Base-by-base conservation (phyloP, 2,888 invertebrate genomes). In the Coelogynopora nodosa region DNA sequence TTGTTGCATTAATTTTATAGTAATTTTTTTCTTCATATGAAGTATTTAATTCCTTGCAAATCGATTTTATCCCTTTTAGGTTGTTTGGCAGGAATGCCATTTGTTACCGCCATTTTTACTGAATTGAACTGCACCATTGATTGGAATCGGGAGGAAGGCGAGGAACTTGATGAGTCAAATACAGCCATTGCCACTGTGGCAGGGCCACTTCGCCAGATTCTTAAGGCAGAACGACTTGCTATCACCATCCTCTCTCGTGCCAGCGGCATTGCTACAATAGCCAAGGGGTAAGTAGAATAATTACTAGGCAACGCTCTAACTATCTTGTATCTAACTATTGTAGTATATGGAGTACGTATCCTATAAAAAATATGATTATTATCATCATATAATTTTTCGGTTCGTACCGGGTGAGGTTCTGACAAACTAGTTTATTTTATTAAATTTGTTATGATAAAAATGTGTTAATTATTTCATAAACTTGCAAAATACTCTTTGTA, bases 191-290 rank as follows among this genome's bases (percentile, higher is more conserved):
- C 49, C 49, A 49, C 49, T 49, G 18, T 49, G 5, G 49, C 49
- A 49, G 49, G 49, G 5, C 49, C 49, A 49, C 5, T 49, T 49
- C 5, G 49, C 5, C 49, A 49, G 18, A 49, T 49, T 49, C 49
- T 49, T 18, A 49, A 49, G 18, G 49, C 49, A 49, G 84, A 84
- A 49, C 30, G 31, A 26, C 30, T 49, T n/a, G 74, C 84, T 0
- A 18, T 84, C 1, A 84, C 30, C 49, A 49, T 84, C 1, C 28
- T 84, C 10, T 23, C 84, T 2, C 84, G 84, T 0, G 84, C 84
- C 0, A 31, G 84, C 27, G 84, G 84, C n/a, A 49, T 84, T 0
- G 84, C 84, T 0, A 84, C 84, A 2, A 49, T 84, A 0, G 84
- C 84, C 23, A 31, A 26, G 13, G 23, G 31, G 28, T 49, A 49